Evolutionary conservation across 2,888 invertebrate genomes (phyloP), one percentile per base, ranked within the genome.

Genomic region (Odontocolon sp.): DNA sequence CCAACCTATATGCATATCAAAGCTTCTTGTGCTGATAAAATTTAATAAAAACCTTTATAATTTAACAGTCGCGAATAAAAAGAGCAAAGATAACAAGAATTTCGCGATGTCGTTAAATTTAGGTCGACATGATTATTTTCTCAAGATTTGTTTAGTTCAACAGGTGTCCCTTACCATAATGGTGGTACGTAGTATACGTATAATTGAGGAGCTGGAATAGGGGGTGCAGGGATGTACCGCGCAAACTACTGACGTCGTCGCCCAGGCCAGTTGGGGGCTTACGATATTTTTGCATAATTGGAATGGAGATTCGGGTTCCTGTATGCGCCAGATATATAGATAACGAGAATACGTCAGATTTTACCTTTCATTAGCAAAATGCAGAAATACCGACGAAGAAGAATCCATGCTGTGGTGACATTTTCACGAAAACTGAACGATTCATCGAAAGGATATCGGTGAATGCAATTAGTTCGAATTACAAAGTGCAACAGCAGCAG

Each of bases 131-230:
- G 3, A 31, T 52, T 42, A 54, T 67, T 54, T 21, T 42, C 6
- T 18, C 11, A 31, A 42, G 31, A 54, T 67, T 52, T 67, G 31
- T 42, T 67, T 40, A 40, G 8, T 42, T 45, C 61, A 61, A 67
- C 66, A 54, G 66, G 66, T 67, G 42, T 42, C 42, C 31, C 11
- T 42, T 18, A 11, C 42, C 42, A 54, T 54, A 54, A 40, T 31
- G 16, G 42, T 6, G 4, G 6, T 38, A 50, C 16, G 36, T 0
- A 5, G 4, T 33, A 36, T 36, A 11, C 21, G 50, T 50, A 50
- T 11, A 26, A 26, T 50, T 50, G 50, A 11, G 14, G 50, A 26
- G 23, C 26, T n/a, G 4, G 42, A 18, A 4, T 45, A 23, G 11
- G 14, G 50, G 26, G 26, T n/a, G n/a, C n/a, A 50, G 26, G 21